Percentiles rank a stretch among this genome's conserved stretches.
phyloP scores from a whole-genome alignment of 2,113 vertebrate species.

The Aegotheles bennettii region DNA sequence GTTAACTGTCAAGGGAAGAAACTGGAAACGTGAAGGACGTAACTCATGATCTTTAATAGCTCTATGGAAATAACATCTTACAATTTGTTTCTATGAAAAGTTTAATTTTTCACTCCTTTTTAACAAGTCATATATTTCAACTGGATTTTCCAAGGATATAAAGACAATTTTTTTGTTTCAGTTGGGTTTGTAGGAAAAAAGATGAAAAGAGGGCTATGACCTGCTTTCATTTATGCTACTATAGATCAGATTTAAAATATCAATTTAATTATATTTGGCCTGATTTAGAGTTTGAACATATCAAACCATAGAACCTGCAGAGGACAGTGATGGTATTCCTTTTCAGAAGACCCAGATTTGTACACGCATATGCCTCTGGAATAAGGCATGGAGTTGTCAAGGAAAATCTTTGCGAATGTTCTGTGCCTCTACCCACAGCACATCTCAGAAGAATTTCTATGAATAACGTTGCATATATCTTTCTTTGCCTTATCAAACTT shows the following conservation, averaged over 20 bases:
- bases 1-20: background rate
- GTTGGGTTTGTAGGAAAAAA: background rate
- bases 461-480: too few species aligned
- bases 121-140: background rate
- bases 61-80: background rate
- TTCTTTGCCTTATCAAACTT: background rate
- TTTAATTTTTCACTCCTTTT: background rate
- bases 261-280: conserved; percentile 26
- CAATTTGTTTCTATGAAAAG: too few species aligned
- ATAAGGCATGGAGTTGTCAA: background rate
- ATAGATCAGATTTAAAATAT: conserved; percentile 23
- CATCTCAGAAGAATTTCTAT: background rate
- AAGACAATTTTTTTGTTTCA: background rate
- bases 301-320: background rate
- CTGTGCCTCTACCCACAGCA: background rate
- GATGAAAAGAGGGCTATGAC: background rate
- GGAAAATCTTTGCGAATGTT: background rate
- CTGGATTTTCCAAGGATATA: background rate
- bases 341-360: background rate
- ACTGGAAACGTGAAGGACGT: background rate
- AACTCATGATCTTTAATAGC: too few species aligned
- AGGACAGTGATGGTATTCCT: background rate
- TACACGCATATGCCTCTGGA: background rate
- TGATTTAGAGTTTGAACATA: background rate
- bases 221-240: conserved; percentile 3